These are phyloP conservation scores for Forpus xanthops DNA, from an alignment of 2,797 vertebrate genomes.

Conservation along the genomic window DNA sequence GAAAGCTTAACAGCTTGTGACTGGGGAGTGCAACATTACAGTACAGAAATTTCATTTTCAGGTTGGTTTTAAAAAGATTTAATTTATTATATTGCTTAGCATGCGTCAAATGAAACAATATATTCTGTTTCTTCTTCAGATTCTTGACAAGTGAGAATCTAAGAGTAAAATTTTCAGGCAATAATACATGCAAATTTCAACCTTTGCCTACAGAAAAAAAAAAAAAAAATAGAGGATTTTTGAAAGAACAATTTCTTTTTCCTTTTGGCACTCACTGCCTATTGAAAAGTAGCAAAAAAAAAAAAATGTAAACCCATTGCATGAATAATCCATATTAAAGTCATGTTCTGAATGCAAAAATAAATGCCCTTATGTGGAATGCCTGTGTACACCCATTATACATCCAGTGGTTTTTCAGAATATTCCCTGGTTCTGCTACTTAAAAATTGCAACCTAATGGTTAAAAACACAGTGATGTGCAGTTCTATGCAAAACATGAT, in stretches of 20 bases:
- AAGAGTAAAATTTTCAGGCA: neutral
- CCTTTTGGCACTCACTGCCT: neutral
- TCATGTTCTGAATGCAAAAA: neutral
- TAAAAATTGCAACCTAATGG: neutral
- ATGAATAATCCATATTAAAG: slow-evolving; percentile 12
- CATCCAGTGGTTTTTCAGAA: neutral
- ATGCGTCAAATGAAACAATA: neutral
- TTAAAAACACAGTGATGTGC: neutral
- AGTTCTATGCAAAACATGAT: neutral
- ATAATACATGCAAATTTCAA: neutral
- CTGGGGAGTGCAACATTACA: neutral
- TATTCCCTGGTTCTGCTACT: neutral
- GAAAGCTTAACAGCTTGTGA: neutral
- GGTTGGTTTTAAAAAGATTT: neutral
- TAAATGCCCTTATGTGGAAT: neutral
- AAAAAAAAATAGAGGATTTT: neutral
- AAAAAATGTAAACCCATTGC: neutral
- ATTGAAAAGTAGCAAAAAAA: neutral
- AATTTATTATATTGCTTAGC: neutral
- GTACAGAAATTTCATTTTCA: neutral
- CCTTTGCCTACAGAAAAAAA: neutral
- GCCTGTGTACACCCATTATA: neutral
- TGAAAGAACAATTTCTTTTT: neutral
- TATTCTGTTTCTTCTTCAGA: neutral
- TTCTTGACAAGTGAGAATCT: neutral